phyloP scores from a whole-genome alignment of 2,888 invertebrate genomes.

The Agonum fuliginosum region DNA sequence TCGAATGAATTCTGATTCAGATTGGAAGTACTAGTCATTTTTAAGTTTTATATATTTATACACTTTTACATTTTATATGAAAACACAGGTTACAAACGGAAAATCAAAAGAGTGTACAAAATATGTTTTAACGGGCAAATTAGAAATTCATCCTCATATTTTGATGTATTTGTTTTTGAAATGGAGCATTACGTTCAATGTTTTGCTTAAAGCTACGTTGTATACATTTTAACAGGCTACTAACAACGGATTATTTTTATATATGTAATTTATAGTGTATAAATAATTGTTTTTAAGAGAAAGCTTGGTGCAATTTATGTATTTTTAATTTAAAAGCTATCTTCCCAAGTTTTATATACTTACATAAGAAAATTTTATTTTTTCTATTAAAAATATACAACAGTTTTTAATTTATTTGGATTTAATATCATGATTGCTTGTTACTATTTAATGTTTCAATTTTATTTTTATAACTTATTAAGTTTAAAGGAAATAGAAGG shows the following conservation, averaged over 20 bases:
- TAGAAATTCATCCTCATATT: neutral
- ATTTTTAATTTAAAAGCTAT: constrained; percentile 19
- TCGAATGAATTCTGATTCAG: neutral
- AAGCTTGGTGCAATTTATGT: constrained; percentile 39
- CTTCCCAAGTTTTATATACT: constrained; percentile 16
- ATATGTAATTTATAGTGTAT: constrained; percentile 40
- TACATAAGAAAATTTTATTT: constrained; percentile 2
- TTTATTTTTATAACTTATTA: constrained; percentile 13
- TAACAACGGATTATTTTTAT: constrained; percentile 47
- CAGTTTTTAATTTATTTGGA: constrained; percentile 5
- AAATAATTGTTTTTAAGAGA: constrained; percentile 33
- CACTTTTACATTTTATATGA: constrained; percentile 9
- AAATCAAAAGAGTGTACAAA: constrained; percentile 52
- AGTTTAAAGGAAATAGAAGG: neutral
- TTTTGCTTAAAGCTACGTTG: constrained; percentile 42
- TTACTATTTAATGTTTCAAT: neutral
- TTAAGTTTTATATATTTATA: neutral
- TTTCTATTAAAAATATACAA: constrained; percentile 3
- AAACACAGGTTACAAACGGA: constrained; percentile 50
- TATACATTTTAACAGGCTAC: constrained; percentile 37
- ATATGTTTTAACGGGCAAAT: constrained; percentile 42
- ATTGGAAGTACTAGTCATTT: constrained; percentile 2
- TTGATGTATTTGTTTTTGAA: constrained; percentile 24
- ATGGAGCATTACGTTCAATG: constrained; percentile 42
- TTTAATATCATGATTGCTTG: neutral